Evolutionary conservation across 2,113 vertebrate genomes (phyloP).

Genomic region (Nothobranchius kuhntae): DNA sequence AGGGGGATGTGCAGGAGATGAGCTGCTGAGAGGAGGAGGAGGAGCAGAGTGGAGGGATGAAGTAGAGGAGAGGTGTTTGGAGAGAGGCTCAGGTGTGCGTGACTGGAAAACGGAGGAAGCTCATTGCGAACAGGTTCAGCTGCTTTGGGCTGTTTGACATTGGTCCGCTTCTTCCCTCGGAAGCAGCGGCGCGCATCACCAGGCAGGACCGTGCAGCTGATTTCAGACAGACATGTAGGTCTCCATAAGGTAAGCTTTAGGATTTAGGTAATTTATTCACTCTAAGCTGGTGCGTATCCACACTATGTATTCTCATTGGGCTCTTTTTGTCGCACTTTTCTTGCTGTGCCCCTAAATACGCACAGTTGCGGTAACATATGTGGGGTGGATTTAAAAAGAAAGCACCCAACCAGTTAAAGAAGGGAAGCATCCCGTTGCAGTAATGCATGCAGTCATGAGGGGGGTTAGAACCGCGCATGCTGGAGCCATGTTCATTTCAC

Average conservation of each 20-base stretch:
- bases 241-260: conserved; percentile 47
- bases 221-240: neutral
- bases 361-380: conserved; percentile 1
- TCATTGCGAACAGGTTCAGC: conserved; percentile 32
- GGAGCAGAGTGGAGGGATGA: conserved; percentile 40
- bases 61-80: conserved; percentile 62
- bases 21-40: conserved; percentile 12
- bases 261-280: neutral
- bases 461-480: conserved; percentile 18
- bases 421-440: conserved; percentile 21
- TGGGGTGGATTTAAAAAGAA: conserved; percentile 9
- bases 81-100: conserved; percentile 76
- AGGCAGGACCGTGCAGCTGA: conserved; percentile 8
- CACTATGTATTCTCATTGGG: conserved; percentile 11
- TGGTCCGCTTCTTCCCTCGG: conserved; percentile 16
- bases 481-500: conserved; percentile 54
- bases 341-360: neutral
- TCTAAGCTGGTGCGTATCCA: neutral
- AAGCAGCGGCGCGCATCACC: conserved; percentile 34
- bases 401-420: conserved; percentile 4
- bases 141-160: conserved; percentile 46
- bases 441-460: conserved; percentile 2
- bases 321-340: conserved; percentile 34
- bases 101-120: conserved; percentile 73
- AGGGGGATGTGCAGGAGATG: neutral